These are phyloP conservation scores for Sylvilagus floridanus DNA, from an alignment of 2,797 vertebrate species.

Conservation along the genomic window DNA sequence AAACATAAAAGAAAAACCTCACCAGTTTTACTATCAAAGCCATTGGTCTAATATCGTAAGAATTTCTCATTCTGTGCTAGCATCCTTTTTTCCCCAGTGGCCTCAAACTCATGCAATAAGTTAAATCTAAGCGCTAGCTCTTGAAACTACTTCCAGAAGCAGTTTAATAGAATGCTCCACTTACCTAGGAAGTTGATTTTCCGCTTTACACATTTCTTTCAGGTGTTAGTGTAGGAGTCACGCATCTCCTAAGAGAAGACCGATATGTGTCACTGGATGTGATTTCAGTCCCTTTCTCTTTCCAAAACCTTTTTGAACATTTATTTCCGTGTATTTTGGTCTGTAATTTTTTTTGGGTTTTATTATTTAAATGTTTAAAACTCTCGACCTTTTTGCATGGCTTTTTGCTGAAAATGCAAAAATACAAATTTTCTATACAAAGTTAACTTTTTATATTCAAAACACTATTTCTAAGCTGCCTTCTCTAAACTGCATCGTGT, in stretches of 20 bases:
- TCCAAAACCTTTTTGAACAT: constrained; percentile 77
- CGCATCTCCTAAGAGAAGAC: constrained; percentile 79
- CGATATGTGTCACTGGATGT: constrained; percentile 80
- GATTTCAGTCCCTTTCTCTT: constrained; percentile 77
- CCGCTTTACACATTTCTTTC: constrained; percentile 79
- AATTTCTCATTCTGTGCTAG: constrained; percentile 80
- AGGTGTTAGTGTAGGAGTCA: constrained; percentile 75
- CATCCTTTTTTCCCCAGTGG: constrained; percentile 80
- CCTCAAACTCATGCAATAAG: constrained; percentile 80
- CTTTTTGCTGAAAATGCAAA: constrained; percentile 87
- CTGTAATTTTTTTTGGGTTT: constrained; percentile 76
- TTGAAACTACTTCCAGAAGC: constrained; percentile 81
- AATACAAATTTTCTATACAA: constrained; percentile 85
- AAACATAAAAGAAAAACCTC: constrained; percentile 82
- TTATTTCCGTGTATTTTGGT: constrained; percentile 80
- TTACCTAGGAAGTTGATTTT: constrained; percentile 80
- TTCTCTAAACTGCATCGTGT: constrained; percentile 87
- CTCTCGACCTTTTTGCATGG: constrained; percentile 87
- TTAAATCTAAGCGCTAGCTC: constrained; percentile 72
- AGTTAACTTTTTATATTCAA: constrained; percentile 86
- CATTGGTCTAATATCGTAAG: constrained; percentile 82
- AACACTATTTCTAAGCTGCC: constrained; percentile 89
- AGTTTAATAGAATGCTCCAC: constrained; percentile 77
- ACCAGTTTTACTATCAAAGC: constrained; percentile 85
- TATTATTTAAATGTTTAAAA: constrained; percentile 79